Evolutionary conservation across 2,888 invertebrate species (phyloP).

Genomic region (Luperina testacea): DNA sequence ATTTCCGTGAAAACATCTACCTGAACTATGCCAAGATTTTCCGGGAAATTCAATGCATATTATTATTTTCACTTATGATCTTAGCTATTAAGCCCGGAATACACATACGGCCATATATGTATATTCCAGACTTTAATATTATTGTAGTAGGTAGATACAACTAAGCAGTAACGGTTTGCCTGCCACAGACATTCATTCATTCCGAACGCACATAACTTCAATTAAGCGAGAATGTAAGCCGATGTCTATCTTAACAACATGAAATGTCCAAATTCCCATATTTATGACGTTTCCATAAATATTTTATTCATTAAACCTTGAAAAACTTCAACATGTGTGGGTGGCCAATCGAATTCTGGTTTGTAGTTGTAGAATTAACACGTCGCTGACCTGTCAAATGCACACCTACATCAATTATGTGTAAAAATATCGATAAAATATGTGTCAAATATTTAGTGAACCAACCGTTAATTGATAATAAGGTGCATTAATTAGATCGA

Average conservation of each 20-base stretch:
- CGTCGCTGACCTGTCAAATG: slow-evolving; percentile 66
- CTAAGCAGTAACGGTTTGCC: not conserved
- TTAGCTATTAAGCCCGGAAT: too few relatives aligned
- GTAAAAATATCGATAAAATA: slow-evolving; percentile 66
- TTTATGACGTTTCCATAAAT: slow-evolving; percentile 54
- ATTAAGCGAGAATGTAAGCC: slow-evolving; percentile 32
- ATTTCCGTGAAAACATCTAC: slow-evolving; percentile 44
- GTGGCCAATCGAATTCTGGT: slow-evolving; percentile 69
- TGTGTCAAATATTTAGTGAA: slow-evolving; percentile 60
- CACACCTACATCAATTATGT: slow-evolving; percentile 70
- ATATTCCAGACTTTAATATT: not conserved
- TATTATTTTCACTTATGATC: too few relatives aligned
- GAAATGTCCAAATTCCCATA: slow-evolving; percentile 42
- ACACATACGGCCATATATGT: too few relatives aligned
- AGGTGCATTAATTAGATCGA: slow-evolving; percentile 71
- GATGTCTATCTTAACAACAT: slow-evolving; percentile 35
- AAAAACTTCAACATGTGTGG: slow-evolving; percentile 59
- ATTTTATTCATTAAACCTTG: slow-evolving; percentile 43
- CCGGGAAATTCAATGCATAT: slow-evolving; percentile 16
- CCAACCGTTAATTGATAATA: slow-evolving; percentile 62
- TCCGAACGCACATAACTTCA: slow-evolving; percentile 3
- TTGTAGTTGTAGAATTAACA: slow-evolving; percentile 64
- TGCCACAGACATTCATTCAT: not conserved
- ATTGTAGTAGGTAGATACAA: not conserved
- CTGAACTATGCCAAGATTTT: slow-evolving; percentile 27